Base-by-base conservation (phyloP, 2,888 invertebrate genomes). In the Xanthorhoe designata region DNA sequence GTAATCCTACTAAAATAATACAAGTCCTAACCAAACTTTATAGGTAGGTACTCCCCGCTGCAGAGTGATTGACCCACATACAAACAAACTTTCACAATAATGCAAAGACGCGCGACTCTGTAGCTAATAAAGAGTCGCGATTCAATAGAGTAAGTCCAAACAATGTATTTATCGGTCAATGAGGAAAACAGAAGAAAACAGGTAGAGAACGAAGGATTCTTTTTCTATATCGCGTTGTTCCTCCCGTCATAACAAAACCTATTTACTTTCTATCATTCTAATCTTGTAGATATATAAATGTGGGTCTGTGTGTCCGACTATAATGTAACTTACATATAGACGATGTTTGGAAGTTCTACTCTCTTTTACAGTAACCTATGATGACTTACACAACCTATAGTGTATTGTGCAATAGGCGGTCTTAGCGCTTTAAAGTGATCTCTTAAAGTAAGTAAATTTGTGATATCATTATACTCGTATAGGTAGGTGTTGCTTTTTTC, bases 81-180 rank as follows among this genome's bases (percentile, higher is more conserved):
- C 47, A 47, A 45, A 45, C 45, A 64, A 61, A 64, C 51, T 29
- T 51, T 18, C 19, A 51, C 29, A 51, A 51, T n/a, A 19, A 18
- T 47, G 17, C 15, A 47, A 15, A 45, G 45, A 45, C 15, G n/a
- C 4, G 45, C 45, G 7, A 45, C 45, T n/a, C n/a, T n/a, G n/a
- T n/a, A n/a, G n/a, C n/a, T n/a, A n/a, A n/a, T n/a, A n/a, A n/a
- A 47, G 47, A 47, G 47, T 47, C 17, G 47, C 47, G 47, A 47
- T 47, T 15, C 47, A 47, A 47, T 47, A 4, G 17, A 47, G 47
- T 47, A 47, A 42, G 13, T 47, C 17, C 47, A 8, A 47, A 47
- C 47, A 47, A 8, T 47, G 47, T 47, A 17, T 47, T 17, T 47
- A 17, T 17, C 17, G 47, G 47, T 47, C 17, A 15, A 47, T 47